A percentile compares a stretch with the other conserved stretches of the same genome.
These are phyloP conservation scores for Margaritifera margaritifera DNA, from an alignment of 2,888 invertebrate genomes.

Conservation along the genomic window DNA sequence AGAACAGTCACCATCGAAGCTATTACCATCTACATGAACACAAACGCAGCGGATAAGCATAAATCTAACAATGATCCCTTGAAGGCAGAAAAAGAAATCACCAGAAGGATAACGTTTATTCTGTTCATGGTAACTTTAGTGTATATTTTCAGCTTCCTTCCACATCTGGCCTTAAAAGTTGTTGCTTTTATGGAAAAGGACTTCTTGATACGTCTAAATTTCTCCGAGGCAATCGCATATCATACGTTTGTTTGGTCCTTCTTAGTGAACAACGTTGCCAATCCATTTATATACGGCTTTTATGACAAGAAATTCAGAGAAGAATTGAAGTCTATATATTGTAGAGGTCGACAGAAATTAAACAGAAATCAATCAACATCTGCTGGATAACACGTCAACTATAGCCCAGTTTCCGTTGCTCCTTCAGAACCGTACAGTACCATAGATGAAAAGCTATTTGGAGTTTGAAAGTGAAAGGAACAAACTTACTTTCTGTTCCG, in stretches of 20 bases:
- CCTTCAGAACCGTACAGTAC: too few species aligned
- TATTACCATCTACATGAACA: too few species aligned
- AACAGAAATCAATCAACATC: too few species aligned
- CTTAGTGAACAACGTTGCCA: constrained; percentile 55
- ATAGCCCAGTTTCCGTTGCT: too few species aligned
- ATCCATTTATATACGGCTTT: constrained; percentile 58
- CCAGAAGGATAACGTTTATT: constrained; percentile 23
- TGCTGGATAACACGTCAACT: too few species aligned
- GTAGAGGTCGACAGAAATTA: background rate
- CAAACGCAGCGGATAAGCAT: too few species aligned
- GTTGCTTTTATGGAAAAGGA: constrained; percentile 39
- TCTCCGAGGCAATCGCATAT: constrained; percentile 34
- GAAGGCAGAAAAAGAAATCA: constrained; percentile 20
- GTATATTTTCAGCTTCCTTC: constrained; percentile 43
- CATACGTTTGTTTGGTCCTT: constrained; percentile 56
- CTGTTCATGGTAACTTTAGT: constrained; percentile 40
- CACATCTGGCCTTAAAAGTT: constrained; percentile 39
- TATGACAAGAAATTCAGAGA: constrained; percentile 50
- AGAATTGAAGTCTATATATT: constrained; percentile 29
- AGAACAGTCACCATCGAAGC: too few species aligned
- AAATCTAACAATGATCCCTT: too few species aligned
- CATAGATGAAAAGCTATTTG: too few species aligned
- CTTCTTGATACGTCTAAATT: constrained; percentile 33
- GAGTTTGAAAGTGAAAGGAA: too few species aligned
- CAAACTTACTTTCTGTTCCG: too few species aligned